These are phyloP conservation scores for Meiosimyza decipiens DNA, from an alignment of 2,888 invertebrate genomes.

Conservation along the genomic window DNA sequence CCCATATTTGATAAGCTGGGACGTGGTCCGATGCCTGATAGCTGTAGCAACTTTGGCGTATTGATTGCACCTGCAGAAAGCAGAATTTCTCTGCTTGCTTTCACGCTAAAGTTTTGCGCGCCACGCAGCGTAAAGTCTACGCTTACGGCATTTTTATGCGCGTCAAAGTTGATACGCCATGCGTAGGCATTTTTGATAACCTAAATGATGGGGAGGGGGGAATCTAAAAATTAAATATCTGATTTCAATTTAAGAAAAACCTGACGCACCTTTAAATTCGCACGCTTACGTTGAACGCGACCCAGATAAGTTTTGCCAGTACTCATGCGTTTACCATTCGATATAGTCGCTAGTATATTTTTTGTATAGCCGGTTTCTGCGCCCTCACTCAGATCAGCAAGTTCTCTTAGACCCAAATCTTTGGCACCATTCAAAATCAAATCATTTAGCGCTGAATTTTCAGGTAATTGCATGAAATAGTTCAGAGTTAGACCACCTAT, in stretches of 20 bases:
- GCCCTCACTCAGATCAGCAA: constrained; percentile 74
- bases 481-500: constrained; percentile 68
- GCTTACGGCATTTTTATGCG: constrained; percentile 44
- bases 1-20: constrained; percentile 44
- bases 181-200: constrained; percentile 17
- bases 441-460: constrained; percentile 64
- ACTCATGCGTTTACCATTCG: constrained; percentile 70
- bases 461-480: constrained; percentile 43
- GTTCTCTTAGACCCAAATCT: constrained; percentile 74
- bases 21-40: constrained; percentile 54
- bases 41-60: constrained; percentile 52
- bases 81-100: constrained; percentile 51
- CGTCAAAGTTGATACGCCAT: background rate
- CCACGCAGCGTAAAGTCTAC: constrained; percentile 44
- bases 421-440: constrained; percentile 70
- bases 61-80: constrained; percentile 56
- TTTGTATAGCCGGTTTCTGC: constrained; percentile 68
- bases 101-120: constrained; percentile 37
- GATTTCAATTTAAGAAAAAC: constrained; percentile 50
- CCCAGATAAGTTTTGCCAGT: constrained; percentile 71
- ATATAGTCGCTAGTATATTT: constrained; percentile 70
- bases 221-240: constrained; percentile 68
- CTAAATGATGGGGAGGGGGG: constrained; percentile 63
- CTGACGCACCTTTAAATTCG: constrained; percentile 53
- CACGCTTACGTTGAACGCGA: constrained; percentile 38